Conservation (phyloP, 92 coral and sea anemone genomes). For the Umimayanthus kanabou region DNA sequence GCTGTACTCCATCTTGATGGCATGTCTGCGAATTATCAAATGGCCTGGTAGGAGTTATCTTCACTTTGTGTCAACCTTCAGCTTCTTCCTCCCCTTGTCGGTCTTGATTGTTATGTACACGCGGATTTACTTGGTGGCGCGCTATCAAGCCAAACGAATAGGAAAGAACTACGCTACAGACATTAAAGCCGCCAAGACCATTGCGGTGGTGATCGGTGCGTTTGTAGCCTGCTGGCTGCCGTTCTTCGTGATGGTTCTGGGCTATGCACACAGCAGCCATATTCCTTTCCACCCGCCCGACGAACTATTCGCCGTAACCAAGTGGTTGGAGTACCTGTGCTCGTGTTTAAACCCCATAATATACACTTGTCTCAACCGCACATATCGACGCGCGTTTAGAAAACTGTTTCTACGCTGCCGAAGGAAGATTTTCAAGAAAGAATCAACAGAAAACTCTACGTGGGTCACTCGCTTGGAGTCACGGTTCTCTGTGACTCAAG, state of each 20-base stretch:
- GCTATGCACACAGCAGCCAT: slow-evolving; percentile 53
- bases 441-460: slow-evolving; percentile 53
- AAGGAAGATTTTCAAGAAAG: slow-evolving; percentile 58
- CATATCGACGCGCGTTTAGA: slow-evolving; percentile 83
- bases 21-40: slow-evolving; percentile 53
- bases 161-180: slow-evolving; percentile 97
- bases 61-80: slow-evolving; percentile 67
- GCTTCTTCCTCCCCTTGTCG: slow-evolving; percentile 80
- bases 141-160: slow-evolving; percentile 90
- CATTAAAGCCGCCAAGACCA: slow-evolving; percentile 95
- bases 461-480: slow-evolving; percentile 62
- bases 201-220: slow-evolving; percentile 93
- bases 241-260: slow-evolving; percentile 70
- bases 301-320: slow-evolving; percentile 56
- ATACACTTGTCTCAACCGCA: slow-evolving; percentile 93
- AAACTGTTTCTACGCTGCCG: slow-evolving; percentile 82
- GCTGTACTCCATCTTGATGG: slow-evolving; percentile 75
- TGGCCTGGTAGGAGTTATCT: slow-evolving; percentile 82
- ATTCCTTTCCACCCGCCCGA: slow-evolving; percentile 14
- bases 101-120: slow-evolving; percentile 90
- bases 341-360: slow-evolving; percentile 93
- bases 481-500: slow-evolving; percentile 53
- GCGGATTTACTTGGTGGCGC: slow-evolving; percentile 89
- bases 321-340: slow-evolving; percentile 86
- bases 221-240: slow-evolving; percentile 87